Percentiles rank a stretch among this genome's conserved stretches.
Evolutionary conservation across 2,797 vertebrate species (phyloP).

Genomic region (Scleropages formosus): DNA sequence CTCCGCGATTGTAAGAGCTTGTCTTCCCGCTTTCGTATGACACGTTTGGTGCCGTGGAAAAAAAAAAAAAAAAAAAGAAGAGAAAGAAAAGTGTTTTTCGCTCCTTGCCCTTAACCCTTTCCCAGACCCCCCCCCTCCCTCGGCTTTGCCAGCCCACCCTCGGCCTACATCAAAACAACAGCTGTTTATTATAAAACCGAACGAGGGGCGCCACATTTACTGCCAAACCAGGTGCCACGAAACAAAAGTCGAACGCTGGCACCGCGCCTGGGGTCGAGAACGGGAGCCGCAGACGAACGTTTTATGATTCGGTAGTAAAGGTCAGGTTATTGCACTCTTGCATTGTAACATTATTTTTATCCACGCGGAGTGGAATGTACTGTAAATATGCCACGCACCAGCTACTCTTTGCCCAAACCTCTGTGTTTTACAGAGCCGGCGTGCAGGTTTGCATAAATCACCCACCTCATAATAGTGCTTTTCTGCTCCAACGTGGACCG

Average conservation of each 20-base stretch:
- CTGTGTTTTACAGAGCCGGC: background rate
- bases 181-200: slow-evolving; percentile 36
- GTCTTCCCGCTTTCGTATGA: slow-evolving; percentile 32
- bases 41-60: slow-evolving; percentile 30
- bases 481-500: background rate
- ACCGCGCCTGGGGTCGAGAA: slow-evolving; percentile 3
- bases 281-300: background rate
- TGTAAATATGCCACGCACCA: background rate
- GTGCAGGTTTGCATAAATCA: slow-evolving; percentile 6
- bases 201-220: slow-evolving; percentile 21
- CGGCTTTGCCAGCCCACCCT: background rate
- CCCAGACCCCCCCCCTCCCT: slow-evolving; percentile 24
- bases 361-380: background rate
- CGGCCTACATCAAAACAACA: slow-evolving; percentile 30
- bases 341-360: slow-evolving; percentile 3
- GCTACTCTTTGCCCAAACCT: background rate
- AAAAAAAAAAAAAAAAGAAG: too few species aligned
- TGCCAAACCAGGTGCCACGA: slow-evolving; percentile 29
- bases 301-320: slow-evolving; percentile 20
- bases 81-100: slow-evolving; percentile 26
- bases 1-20: slow-evolving; percentile 17
- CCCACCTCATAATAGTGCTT: background rate
- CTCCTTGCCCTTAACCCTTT: slow-evolving; percentile 18
- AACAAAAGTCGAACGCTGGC: slow-evolving; percentile 31
- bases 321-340: slow-evolving; percentile 20